These are phyloP conservation scores for Picathartes gymnocephalus DNA, from an alignment of 2,113 vertebrate genomes.

Conservation along the genomic window DNA sequence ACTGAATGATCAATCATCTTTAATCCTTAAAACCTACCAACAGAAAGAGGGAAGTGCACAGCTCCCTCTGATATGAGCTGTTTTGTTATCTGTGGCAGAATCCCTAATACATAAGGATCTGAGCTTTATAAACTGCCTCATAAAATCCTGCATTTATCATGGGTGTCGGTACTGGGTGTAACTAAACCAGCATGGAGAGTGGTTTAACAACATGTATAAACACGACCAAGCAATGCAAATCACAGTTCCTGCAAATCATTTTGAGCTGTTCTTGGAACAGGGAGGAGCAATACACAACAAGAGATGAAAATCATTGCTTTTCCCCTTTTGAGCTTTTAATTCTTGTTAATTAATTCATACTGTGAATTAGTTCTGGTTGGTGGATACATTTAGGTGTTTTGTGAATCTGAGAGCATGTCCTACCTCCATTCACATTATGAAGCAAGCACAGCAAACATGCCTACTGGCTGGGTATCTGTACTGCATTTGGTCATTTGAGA, in stretches of 20 bases:
- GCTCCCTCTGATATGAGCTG: neutral
- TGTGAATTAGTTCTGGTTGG: slow-evolving; percentile 14
- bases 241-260: neutral
- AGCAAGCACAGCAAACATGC: neutral
- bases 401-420: neutral
- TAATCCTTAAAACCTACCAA: neutral
- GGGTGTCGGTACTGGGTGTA: neutral
- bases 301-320: neutral
- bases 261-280: neutral
- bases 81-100: neutral
- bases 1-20: neutral
- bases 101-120: neutral
- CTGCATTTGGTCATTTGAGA: neutral
- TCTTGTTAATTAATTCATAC: neutral
- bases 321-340: neutral
- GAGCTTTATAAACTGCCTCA: neutral
- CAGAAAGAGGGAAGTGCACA: neutral
- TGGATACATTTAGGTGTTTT: neutral
- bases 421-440: neutral
- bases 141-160: neutral
- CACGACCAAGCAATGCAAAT: slow-evolving; percentile 38
- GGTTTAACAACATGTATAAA: slow-evolving; percentile 25
- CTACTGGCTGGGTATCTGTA: neutral
- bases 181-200: neutral
- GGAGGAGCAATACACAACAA: neutral